Evolutionary conservation across 1,140 invertebrate genomes (phyloP), one percentile per base, ranked within the genome.

Genomic region (Halyomorpha halys): DNA sequence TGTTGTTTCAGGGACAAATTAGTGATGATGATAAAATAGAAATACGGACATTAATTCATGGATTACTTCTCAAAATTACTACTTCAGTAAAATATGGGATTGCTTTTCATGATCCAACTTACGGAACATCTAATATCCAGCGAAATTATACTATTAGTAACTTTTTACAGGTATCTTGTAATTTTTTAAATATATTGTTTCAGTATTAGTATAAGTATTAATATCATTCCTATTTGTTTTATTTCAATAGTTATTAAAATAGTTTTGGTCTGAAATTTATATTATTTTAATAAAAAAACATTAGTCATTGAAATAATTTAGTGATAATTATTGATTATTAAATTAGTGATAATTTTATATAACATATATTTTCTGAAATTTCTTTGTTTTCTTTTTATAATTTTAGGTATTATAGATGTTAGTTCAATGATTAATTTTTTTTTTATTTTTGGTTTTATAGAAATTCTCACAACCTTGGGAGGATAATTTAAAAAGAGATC

Each of bases 111-210:
- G 59, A 60, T 44, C 16, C 59, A 44, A 34, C 34, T 8, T 60
- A 60, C 21, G 59, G 59, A 16, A 44, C 59, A n/a, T 60, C 59
- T n/a, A 60, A 44, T 25, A n/a, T 15, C 4, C 53, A 56, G 53
- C 19, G 23, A 25, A 56, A 56, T 56, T 56, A 56, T 23, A 56
- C 53, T 23, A 16, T 56, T 4, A 23, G 53, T 25, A 56, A 56
- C 14, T 56, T 56, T 25, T 56, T 56, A 56, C 53, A 56, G 23
- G 53, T 56, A 53, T 19, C n/a, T n/a, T n/a, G n/a, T n/a, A n/a
- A n/a, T n/a, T n/a, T n/a, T n/a, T n/a, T n/a, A n/a, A 53, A n/a
- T 5, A 11, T 53, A 19, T 53, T 1, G 2, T 30, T 30, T 30
- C 8, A 8, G 3, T 30, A 30, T 30, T 4, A 4, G 27, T 30